Base-by-base conservation (phyloP, 2,797 vertebrate species). In the Nannoperca obscura region DNA sequence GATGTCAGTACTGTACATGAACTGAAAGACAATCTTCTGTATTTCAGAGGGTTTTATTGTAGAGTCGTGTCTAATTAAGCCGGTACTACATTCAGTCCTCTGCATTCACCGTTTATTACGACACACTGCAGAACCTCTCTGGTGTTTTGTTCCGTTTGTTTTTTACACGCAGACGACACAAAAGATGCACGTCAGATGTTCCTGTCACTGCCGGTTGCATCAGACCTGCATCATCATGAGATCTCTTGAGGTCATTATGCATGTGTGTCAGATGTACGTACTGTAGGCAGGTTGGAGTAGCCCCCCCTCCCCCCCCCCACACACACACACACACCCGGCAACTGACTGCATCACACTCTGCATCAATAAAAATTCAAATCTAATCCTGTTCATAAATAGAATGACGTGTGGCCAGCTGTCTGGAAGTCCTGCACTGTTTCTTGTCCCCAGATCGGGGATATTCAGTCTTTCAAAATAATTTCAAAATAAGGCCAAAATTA, bases 141-240 rank as follows among this genome's bases (percentile, higher is more conserved):
- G 32, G 0, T 52, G 34, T 34, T 66, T 38, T 57, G 34, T 42
- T 47, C 5, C 61, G 46, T 8, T 34, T 46, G 38, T 47, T 44
- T 66, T 57, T 69, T 13, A 71, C 34, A 38, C 20, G 44, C 24
- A 32, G 74, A 34, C 20, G 17, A 57, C 57, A 65, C 65, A 61
- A 70, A 40, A 38, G 49, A 58, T 22, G 32, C 5, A 7, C 50
- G 27, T 71, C 76, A 77, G 38, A 46, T 9, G 36, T 5, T 24
- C 38, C 40, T 2, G 62, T 67, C 50, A 24, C 17, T 3, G 38
- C 58, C 1, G 32, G 69, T 59, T 3, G 69, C 64, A 71, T 60
- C 40, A 47, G 67, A 75, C 42, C 30, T 68, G 69, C 84, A 55
- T 79, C 82, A 78, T 55, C 57, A n/a, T 10, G n/a, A 74, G 22